phyloP scores from a whole-genome alignment of 2,888 invertebrate species.

The Thereva unica region DNA sequence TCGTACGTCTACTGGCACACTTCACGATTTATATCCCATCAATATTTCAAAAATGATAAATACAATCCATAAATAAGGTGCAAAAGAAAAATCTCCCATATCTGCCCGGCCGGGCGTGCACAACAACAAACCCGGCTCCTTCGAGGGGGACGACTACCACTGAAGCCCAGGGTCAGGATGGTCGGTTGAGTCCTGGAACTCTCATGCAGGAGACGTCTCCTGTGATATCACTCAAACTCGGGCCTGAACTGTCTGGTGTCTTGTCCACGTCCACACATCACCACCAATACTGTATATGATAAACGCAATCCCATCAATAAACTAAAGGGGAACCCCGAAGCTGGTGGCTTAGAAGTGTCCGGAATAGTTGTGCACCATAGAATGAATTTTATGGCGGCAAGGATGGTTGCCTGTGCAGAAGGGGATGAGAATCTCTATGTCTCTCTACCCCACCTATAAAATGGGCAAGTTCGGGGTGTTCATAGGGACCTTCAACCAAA shows the following conservation, averaged over 20 bases:
- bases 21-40: constrained; percentile 47
- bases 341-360: constrained; percentile 17
- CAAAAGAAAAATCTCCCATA: constrained; percentile 43
- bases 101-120: constrained; percentile 28
- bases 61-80: constrained; percentile 48
- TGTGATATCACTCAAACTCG: constrained; percentile 45
- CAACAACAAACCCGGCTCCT: constrained; percentile 24
- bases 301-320: constrained; percentile 42
- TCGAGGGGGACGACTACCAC: background rate
- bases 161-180: background rate
- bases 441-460: constrained; percentile 23
- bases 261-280: constrained; percentile 44
- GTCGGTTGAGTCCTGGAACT: background rate
- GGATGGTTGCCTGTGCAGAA: no score
- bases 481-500: background rate
- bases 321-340: constrained; percentile 20
- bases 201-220: constrained; percentile 42
- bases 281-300: constrained; percentile 44
- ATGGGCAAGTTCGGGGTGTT: constrained; percentile 3
- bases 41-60: constrained; percentile 48
- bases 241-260: constrained; percentile 39
- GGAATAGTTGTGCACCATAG: constrained; percentile 27
- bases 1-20: constrained; percentile 37
- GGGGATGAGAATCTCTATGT: no score
- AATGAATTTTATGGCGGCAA: no score